Evolutionary conservation across 2,797 vertebrate species (phyloP).

Genomic region (Mus caroli): DNA sequence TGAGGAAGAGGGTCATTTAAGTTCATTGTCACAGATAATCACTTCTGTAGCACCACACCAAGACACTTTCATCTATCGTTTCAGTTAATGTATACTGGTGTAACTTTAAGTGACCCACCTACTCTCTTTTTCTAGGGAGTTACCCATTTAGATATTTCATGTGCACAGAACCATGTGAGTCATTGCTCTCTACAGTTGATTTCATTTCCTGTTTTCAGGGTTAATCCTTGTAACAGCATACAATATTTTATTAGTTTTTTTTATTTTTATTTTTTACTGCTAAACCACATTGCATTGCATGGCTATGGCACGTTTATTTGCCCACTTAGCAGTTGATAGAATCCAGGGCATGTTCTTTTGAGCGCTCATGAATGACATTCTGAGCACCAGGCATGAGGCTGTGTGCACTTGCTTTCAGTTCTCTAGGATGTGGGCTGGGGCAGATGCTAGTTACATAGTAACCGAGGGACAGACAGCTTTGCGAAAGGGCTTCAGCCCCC

Average conservation of each 20-base stretch:
- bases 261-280: neutral
- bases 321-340: neutral
- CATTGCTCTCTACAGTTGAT: neutral
- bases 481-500: neutral
- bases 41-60: neutral
- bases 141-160: neutral
- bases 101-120: neutral
- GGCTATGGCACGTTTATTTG: neutral
- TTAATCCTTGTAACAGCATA: neutral
- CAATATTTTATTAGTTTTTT: neutral
- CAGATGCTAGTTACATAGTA: neutral
- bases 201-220: neutral
- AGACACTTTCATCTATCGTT: neutral
- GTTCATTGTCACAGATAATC: slow-evolving; percentile 11
- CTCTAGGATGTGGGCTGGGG: neutral
- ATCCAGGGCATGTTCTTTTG: neutral
- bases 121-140: neutral
- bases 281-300: neutral
- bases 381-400: neutral
- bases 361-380: neutral
- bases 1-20: neutral
- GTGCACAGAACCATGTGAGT: neutral
- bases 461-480: neutral
- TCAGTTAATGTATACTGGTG: neutral
- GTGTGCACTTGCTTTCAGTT: neutral